Percentiles rank a stretch among this genome's conserved stretches.
phyloP scores from a whole-genome alignment of 2,888 invertebrate genomes.

The Volucella bombylans region DNA sequence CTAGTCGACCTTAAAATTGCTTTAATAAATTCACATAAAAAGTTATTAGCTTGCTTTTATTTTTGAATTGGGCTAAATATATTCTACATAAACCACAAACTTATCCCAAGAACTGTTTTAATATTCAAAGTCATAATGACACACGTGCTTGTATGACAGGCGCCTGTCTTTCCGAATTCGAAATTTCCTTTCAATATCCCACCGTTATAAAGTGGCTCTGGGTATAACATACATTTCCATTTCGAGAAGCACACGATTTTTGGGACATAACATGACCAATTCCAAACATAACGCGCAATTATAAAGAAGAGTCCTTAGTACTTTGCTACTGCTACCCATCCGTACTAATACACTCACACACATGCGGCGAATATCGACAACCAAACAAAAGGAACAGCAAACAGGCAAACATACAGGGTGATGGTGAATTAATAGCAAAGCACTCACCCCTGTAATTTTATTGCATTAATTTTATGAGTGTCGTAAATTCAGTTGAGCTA shows the following conservation, averaged over 20 bases:
- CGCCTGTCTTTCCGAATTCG: background rate
- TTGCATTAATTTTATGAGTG: slow-evolving; percentile 72
- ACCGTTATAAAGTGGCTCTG: background rate
- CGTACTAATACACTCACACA: background rate
- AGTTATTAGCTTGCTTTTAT: no score
- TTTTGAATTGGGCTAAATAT: no score
- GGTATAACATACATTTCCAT: slow-evolving; percentile 39
- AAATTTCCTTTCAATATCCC: background rate
- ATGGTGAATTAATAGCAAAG: slow-evolving; percentile 59
- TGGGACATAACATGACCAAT: slow-evolving; percentile 38
- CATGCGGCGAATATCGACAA: no score
- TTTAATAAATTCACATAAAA: no score
- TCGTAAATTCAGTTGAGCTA: slow-evolving; percentile 73
- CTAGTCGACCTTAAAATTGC: no score
- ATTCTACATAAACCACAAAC: no score
- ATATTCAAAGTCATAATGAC: background rate
- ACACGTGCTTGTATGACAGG: background rate
- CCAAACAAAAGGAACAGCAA: no score
- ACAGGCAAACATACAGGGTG: slow-evolving; percentile 18
- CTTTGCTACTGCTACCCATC: background rate
- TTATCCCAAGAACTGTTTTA: no score
- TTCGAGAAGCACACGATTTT: slow-evolving; percentile 37
- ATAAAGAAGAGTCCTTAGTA: slow-evolving; percentile 34
- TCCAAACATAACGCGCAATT: slow-evolving; percentile 62
- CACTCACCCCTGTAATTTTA: slow-evolving; percentile 62